A percentile compares a stretch with the other conserved stretches of the same genome.
phyloP scores from a whole-genome alignment of 2,797 vertebrate genomes.

The Decapterus maruadsi region DNA sequence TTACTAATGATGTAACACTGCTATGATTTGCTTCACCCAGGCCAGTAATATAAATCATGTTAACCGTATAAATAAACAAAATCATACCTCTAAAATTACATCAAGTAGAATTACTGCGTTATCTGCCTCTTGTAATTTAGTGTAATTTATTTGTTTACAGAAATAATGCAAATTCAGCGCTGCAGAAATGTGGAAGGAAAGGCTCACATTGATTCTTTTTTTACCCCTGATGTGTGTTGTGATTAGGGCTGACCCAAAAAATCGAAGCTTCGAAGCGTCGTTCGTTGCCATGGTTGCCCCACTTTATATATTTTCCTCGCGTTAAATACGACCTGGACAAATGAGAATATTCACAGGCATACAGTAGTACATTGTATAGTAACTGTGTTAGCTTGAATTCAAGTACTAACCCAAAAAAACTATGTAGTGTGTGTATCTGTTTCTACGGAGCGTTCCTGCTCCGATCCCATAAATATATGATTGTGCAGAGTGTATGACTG shows the following conservation, averaged over 20 bases:
- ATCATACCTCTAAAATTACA: neutral
- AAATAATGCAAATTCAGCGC: slow-evolving; percentile 2
- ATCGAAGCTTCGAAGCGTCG: no score
- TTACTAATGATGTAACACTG: slow-evolving; percentile 25
- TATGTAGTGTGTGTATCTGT: neutral
- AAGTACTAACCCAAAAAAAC: no score
- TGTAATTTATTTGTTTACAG: no score
- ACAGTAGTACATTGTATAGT: neutral
- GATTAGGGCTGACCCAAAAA: no score
- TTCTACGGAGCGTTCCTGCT: neutral
- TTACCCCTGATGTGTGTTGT: neutral
- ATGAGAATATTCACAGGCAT: no score
- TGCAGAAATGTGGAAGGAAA: no score
- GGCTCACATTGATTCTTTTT: no score
- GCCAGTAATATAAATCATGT: neutral
- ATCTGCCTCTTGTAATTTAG: no score
- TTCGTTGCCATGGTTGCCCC: no score
- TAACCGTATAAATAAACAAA: neutral
- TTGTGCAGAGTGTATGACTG: slow-evolving; percentile 29
- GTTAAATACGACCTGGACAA: no score
- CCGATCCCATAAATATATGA: slow-evolving; percentile 5
- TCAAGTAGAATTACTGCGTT: neutral
- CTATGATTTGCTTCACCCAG: slow-evolving; percentile 17
- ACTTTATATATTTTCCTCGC: no score
- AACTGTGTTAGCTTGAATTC: neutral